Base-by-base conservation (phyloP, 2,797 vertebrate genomes). In the Hapalemur alaotrensis region DNA sequence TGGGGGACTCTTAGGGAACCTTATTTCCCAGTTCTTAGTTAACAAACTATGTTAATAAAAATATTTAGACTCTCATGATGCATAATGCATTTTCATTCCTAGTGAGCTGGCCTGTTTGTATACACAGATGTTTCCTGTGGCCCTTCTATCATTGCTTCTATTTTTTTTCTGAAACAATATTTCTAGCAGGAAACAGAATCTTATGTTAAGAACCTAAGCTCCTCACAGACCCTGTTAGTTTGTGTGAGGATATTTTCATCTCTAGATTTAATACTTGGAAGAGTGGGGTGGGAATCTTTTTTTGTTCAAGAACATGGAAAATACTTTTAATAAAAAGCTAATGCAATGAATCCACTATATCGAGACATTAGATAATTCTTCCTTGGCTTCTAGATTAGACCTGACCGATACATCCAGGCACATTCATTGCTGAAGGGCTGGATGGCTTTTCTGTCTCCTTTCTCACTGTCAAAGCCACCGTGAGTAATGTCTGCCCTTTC, bases 61-160 rank as follows among this genome's bases (percentile, higher is more conserved):
- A 97, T 98, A 98, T 98, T 98, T 98, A 98, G 97, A 97, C 41
- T 97, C 97, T 96, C 15, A 2, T 84, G 91, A 95, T 97, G 83
- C 95, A 97, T 96, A 96, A 98, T 97, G 95, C 97, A 97, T 96
- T 97, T 98, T 97, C 91, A 97, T 97, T 97, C 94, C 96, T 96
- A 87, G 94, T 84, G 95, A 97, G 87, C 93, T 89, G 96, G 93
- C 86, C 96, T 97, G 46, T 97, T 97, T 98, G 98, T 98, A 96
- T 97, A 98, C 95, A 97, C 98, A 98, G 97, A 97, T 98, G 98
- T 98, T 98, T 98, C 97, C 97, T 98, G 97, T 95, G 79, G 79
- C 67, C 83, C 73, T 95, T 96, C 95, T 96, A 96, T 97, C 97
- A 96, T 90, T 84, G 83, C 97, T 93, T 97, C 96, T 96, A 91